A percentile compares a stretch with the other conserved stretches of the same genome.
Conservation (phyloP, 1,140 invertebrate species). For the Sweltsa coloradensis region DNA sequence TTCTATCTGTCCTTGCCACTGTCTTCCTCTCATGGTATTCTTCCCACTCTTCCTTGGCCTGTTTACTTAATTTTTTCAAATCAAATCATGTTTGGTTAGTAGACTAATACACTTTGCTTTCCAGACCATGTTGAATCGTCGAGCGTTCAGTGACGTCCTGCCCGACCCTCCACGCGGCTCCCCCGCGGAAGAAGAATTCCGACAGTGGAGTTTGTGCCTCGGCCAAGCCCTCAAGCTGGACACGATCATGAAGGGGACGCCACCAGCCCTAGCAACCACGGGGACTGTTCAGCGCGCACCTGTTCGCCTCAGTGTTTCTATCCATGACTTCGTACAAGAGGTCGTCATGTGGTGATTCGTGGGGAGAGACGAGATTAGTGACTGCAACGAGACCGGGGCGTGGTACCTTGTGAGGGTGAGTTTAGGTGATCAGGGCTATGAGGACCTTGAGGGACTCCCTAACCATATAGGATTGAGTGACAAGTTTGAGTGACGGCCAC, state of each 20-base stretch:
- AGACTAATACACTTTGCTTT: slow-evolving; percentile 15
- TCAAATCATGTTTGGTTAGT: too few relatives aligned
- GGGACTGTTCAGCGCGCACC: slow-evolving; percentile 61
- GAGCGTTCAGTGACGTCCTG: slow-evolving; percentile 67
- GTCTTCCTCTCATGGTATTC: too few relatives aligned
- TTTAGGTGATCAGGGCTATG: too few relatives aligned
- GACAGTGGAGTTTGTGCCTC: slow-evolving; percentile 66
- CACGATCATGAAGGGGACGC: slow-evolving; percentile 70
- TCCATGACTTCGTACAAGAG: slow-evolving; percentile 49
- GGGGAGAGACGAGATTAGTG: slow-evolving; percentile 50
- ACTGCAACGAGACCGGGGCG: slow-evolving; percentile 49
- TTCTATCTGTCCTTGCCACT: too few relatives aligned
- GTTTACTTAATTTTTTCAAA: too few relatives aligned
- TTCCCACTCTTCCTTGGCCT: too few relatives aligned
- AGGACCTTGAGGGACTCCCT: too few relatives aligned
- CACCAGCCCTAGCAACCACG: slow-evolving; percentile 67
- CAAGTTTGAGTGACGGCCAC: too few relatives aligned
- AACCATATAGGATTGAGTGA: too few relatives aligned
- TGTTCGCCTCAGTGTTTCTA: slow-evolving; percentile 66
- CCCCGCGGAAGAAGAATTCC: slow-evolving; percentile 54
- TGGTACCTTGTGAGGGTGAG: slow-evolving; percentile 54
- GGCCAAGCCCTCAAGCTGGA: slow-evolving; percentile 75
- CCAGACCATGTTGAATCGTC: slow-evolving; percentile 66
- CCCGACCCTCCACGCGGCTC: slow-evolving; percentile 47
- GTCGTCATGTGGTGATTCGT: slow-evolving; percentile 60